phyloP scores from a whole-genome alignment of 1,140 invertebrate species.

The Aphaenogaster rudis region DNA sequence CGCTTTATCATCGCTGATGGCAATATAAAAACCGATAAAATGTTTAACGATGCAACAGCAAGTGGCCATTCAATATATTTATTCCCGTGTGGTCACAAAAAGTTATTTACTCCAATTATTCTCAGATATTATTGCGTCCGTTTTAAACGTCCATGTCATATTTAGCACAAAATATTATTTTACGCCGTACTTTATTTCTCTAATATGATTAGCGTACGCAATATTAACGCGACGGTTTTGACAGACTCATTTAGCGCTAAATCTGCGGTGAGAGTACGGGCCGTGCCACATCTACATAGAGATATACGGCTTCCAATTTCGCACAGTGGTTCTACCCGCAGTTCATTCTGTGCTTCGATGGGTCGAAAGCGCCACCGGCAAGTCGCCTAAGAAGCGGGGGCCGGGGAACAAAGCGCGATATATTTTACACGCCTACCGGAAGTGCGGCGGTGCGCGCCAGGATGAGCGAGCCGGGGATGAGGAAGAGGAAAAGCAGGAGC shows the following conservation, averaged over 20 bases:
- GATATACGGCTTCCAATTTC: conserved; percentile 58
- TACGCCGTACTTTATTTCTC: neutral
- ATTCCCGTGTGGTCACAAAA: neutral
- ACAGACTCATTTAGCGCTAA: conserved; percentile 49
- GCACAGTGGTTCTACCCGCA: conserved; percentile 28
- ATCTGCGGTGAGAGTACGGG: conserved; percentile 30
- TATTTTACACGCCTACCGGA: conserved; percentile 77
- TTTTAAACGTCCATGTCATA: neutral
- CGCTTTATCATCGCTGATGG: neutral
- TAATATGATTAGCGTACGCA: neutral
- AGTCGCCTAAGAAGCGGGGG: conserved; percentile 65
- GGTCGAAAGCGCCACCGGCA: conserved; percentile 64
- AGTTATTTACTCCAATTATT: conserved; percentile 7
- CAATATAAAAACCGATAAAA: conserved; percentile 21
- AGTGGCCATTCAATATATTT: neutral
- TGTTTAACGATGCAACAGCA: neutral
- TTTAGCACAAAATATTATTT: neutral
- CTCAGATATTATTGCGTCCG: neutral
- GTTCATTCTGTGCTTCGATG: conserved; percentile 27
- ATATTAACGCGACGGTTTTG: conserved; percentile 31
- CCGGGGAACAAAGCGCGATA: conserved; percentile 73
- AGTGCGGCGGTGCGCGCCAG: conserved; percentile 73
- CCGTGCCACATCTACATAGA: neutral
- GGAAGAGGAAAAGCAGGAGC: conserved; percentile 53
- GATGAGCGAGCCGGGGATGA: conserved; percentile 62